These are phyloP conservation scores for Nyctibius bracteatus DNA, from an alignment of 2,113 vertebrate genomes.

Conservation along the genomic window DNA sequence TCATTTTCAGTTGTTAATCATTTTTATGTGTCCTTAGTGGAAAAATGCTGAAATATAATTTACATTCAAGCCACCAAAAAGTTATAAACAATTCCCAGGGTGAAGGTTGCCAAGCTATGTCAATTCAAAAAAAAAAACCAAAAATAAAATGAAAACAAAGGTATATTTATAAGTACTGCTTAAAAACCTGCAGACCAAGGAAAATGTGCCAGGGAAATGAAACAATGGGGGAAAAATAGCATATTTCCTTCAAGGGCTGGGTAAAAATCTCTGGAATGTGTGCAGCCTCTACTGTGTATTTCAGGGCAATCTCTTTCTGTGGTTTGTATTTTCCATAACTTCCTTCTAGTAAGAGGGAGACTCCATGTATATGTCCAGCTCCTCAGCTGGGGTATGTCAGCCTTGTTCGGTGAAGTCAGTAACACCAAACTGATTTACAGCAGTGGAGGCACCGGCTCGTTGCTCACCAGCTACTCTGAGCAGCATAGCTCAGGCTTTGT, in stretches of 20 bases:
- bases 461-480: neutral
- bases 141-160: neutral
- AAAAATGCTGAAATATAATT: slow-evolving; percentile 15
- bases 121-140: neutral
- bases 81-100: neutral
- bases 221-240: slow-evolving; percentile 3
- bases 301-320: neutral
- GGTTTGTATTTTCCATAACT: neutral
- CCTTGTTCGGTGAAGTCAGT: neutral
- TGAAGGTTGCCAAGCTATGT: neutral
- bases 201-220: slow-evolving; percentile 10
- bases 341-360: neutral
- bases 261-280: slow-evolving; percentile 29
- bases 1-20: neutral
- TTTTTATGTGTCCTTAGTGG: neutral
- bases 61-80: neutral
- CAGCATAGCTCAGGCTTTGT: neutral
- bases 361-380: accelerated
- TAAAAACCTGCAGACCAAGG: neutral
- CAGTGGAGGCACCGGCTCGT: neutral
- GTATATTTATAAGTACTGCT: neutral
- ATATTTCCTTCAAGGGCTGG: slow-evolving; percentile 17
- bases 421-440: neutral
- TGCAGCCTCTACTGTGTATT: neutral
- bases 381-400: neutral